Evolutionary conservation across 1,140 invertebrate species (phyloP), one percentile per base, ranked within the genome.

Genomic region (Cyclargus thomasi): DNA sequence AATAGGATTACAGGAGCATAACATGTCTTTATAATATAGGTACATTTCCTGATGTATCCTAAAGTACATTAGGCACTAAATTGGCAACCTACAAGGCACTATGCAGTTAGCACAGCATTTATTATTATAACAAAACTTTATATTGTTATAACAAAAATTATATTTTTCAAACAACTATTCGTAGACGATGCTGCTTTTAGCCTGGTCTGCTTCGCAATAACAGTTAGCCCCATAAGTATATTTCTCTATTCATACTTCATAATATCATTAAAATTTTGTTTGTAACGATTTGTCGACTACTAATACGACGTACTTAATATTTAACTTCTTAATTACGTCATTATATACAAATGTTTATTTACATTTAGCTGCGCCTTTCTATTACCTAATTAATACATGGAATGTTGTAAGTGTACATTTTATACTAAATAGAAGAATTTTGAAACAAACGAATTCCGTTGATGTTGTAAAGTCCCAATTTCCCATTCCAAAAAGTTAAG

Each of bases 21-120:
- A 78, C 72, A 81, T 79, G 75, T 77, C 71, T 74, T 67, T 73
- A 82, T 75, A 75, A 74, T 78, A 20, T 59, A 59, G 55, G 55
- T 73, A 66, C 68, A 76, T 80, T 78, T 79, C 77, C 77, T 74
- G 81, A 80, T 86, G 83, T 82, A 80, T 88, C 82, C 83, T 89
- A 90, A 77, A 86, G 81, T 89, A 89, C 81, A 82, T 89, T 90
- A 90, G 90, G 90, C 90, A 91, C 88, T 90, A 91, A 83, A 86
- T 91, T 91, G 90, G 90, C 88, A 88, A 91, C 89, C 90, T 90
- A 90, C 89, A 91, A 91, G 90, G 90, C 90, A 91, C 90, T 91
- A 91, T 90, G 87, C 86, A 89, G 81, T 87, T 91, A 90, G 86
- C 86, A 90, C 86, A 89, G 85, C 86, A 88, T 81, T 82, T 79